Percentiles rank a stretch among this genome's conserved stretches.
Evolutionary conservation across 2,797 vertebrate genomes (phyloP).

Genomic region (Parauchenoglanis ngamensis): DNA sequence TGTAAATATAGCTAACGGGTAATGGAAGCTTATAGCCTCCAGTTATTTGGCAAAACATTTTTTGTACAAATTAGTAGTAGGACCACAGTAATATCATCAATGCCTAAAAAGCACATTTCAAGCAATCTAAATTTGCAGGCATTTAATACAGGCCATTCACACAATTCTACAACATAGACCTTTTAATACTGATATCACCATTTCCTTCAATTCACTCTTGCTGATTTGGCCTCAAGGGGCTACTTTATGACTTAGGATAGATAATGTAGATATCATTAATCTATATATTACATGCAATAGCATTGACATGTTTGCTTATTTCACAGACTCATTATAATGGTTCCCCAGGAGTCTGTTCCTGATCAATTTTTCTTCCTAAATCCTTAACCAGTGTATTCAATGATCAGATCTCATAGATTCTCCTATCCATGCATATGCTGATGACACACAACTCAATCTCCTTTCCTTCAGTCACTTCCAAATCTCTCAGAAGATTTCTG

Average conservation of each 20-base stretch:
- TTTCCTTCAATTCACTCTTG: background rate
- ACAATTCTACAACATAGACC: background rate
- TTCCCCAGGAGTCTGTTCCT: background rate
- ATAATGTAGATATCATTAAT: background rate
- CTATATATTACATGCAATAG: background rate
- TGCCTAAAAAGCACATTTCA: background rate
- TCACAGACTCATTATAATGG: background rate
- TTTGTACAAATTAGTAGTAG: background rate
- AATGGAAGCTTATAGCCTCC: background rate
- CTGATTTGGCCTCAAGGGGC: background rate
- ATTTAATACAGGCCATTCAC: background rate
- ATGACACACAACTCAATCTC: background rate
- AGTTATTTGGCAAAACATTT: background rate
- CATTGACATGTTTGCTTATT: background rate
- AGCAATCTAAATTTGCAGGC: background rate
- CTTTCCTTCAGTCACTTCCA: background rate
- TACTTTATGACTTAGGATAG: background rate
- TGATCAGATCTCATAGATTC: background rate
- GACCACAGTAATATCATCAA: background rate
- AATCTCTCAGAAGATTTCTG: too few species aligned
- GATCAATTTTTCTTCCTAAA: background rate
- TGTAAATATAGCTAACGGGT: background rate
- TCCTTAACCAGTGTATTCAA: background rate
- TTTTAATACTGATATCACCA: background rate
- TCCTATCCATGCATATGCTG: background rate